phyloP scores from a whole-genome alignment of 2,888 invertebrate genomes.

The Amphipyra berbera region DNA sequence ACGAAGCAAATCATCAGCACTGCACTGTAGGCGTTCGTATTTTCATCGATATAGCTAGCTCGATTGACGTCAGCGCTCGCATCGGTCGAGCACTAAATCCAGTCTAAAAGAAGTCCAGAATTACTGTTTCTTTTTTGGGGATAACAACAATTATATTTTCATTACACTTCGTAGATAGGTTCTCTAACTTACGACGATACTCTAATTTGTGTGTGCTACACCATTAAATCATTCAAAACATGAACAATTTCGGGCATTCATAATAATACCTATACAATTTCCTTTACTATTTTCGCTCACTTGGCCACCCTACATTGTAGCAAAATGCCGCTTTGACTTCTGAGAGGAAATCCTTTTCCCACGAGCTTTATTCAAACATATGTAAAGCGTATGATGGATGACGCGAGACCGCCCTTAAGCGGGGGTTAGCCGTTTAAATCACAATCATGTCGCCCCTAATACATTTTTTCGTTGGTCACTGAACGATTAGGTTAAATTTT shows the following conservation, averaged over 20 bases:
- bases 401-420: slow-evolving; percentile 78
- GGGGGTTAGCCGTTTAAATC: slow-evolving; percentile 87
- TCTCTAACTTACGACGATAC: too few species aligned
- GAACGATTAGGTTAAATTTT: slow-evolving; percentile 80
- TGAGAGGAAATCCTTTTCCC: slow-evolving; percentile 90
- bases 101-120: too few species aligned
- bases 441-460: slow-evolving; percentile 84
- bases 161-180: too few species aligned
- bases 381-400: slow-evolving; percentile 91
- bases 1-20: too few species aligned
- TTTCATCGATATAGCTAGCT: too few species aligned
- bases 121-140: too few species aligned
- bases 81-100: too few species aligned
- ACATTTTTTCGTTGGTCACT: slow-evolving; percentile 86
- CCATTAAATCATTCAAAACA: too few species aligned
- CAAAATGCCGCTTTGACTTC: slow-evolving; percentile 85
- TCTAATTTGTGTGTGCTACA: too few species aligned
- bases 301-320: slow-evolving; percentile 75
- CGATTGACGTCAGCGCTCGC: too few species aligned
- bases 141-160: too few species aligned
- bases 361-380: slow-evolving; percentile 91
- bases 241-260: slow-evolving; percentile 2
- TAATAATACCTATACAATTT: slow-evolving; percentile 12
- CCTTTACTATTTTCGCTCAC: slow-evolving; percentile 11
- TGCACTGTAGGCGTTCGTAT: too few species aligned